These are phyloP conservation scores for Hypothenemus hampei DNA, from an alignment of 1,140 invertebrate species.

Conservation along the genomic window DNA sequence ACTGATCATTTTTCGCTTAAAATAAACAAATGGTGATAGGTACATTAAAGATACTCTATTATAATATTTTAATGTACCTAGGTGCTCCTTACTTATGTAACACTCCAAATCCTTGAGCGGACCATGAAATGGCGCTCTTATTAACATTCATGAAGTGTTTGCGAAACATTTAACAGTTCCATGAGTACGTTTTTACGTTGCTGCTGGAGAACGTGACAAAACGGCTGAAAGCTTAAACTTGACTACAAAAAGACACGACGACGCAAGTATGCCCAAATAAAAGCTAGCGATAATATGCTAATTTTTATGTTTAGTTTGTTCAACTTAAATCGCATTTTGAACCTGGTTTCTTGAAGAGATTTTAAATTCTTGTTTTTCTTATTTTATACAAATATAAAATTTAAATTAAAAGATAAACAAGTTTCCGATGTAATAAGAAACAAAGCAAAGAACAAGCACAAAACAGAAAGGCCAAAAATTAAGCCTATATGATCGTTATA, in stretches of 20 bases:
- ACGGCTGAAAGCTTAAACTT: conserved; percentile 20
- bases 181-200: conserved; percentile 39
- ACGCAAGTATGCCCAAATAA: conserved; percentile 24
- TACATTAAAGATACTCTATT: too few species aligned
- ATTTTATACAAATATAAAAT: neutral
- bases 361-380: neutral
- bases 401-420: neutral
- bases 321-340: conserved; percentile 17
- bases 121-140: conserved; percentile 29
- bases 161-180: conserved; percentile 40
- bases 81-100: too few species aligned
- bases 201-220: conserved; percentile 35
- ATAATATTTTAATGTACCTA: too few species aligned
- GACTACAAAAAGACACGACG: conserved; percentile 19
- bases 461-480: conserved; percentile 23
- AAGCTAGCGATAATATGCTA: conserved; percentile 25
- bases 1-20: too few species aligned
- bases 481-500: conserved; percentile 24
- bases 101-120: too few species aligned
- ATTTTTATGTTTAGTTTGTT: conserved; percentile 21
- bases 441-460: conserved; percentile 8
- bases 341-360: conserved; percentile 7
- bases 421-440: neutral
- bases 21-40: too few species aligned
- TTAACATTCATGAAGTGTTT: conserved; percentile 42